phyloP scores from a whole-genome alignment of 2,113 vertebrate species.

The Sylvietta virens region DNA sequence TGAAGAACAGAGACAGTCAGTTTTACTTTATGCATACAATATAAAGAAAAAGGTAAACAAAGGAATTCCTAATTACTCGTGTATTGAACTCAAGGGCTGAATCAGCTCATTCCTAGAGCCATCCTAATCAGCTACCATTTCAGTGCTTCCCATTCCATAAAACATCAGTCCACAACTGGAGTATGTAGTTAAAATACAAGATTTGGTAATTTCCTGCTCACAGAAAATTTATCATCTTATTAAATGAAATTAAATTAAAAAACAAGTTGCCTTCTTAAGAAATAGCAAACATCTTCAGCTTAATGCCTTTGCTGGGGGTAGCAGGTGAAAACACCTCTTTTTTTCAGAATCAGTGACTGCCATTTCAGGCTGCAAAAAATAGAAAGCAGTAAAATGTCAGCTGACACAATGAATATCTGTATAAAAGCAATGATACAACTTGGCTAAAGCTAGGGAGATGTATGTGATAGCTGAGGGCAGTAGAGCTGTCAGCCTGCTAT shows the following conservation, averaged over 20 bases:
- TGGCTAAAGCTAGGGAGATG: slow-evolving; percentile 31
- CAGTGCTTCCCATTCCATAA: background rate
- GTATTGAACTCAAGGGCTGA: background rate
- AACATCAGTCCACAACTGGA: background rate
- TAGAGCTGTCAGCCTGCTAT: slow-evolving; percentile 22
- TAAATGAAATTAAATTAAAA: background rate
- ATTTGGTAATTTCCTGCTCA: background rate
- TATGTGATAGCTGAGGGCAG: slow-evolving; percentile 46
- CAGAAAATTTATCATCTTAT: background rate
- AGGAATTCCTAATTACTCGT: background rate
- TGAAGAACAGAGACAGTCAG: background rate
- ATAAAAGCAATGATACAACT: slow-evolving; percentile 44
- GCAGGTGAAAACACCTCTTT: slow-evolving; percentile 58
- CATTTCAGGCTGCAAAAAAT: slow-evolving; percentile 59
- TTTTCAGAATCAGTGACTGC: slow-evolving; percentile 35
- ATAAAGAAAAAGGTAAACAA: background rate
- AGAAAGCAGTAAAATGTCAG: slow-evolving; percentile 66
- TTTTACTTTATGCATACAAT: background rate
- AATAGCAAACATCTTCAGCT: background rate
- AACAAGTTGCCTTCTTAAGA: background rate
- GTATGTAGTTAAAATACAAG: background rate
- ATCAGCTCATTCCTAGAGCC: background rate
- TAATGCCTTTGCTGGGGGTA: background rate
- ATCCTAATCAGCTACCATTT: background rate
- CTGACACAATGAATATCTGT: slow-evolving; percentile 61